Conservation (phyloP, 2,888 invertebrate genomes). For the Andrena flavipes region DNA sequence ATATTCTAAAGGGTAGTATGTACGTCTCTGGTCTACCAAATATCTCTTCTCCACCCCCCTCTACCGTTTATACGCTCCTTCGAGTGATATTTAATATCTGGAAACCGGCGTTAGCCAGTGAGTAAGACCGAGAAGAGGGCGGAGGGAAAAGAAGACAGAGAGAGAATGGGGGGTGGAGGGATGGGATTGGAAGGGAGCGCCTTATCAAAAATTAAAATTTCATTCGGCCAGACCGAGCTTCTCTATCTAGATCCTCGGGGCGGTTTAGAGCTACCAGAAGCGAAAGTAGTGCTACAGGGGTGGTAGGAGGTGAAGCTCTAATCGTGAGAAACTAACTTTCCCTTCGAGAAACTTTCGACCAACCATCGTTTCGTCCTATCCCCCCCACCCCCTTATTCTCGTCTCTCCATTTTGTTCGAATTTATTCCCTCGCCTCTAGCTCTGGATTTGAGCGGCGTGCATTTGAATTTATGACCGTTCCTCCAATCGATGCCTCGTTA, state of each 20-base stretch:
- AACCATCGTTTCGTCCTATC: constrained; percentile 37
- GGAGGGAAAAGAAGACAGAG: constrained; percentile 15
- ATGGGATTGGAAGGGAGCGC: constrained; percentile 55
- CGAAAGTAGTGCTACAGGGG: constrained; percentile 49
- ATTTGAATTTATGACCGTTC: constrained; percentile 59
- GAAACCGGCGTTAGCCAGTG: constrained; percentile 50
- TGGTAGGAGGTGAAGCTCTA: constrained; percentile 60
- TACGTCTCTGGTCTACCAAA: constrained; percentile 27
- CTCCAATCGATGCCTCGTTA: constrained; percentile 53
- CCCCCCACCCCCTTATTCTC: neutral
- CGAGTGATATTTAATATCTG: constrained; percentile 75
- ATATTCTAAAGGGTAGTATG: constrained; percentile 54
- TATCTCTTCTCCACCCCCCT: constrained; percentile 7
- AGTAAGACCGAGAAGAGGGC: constrained; percentile 23
- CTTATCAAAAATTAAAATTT: constrained; percentile 84
- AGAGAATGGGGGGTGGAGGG: constrained; percentile 1
- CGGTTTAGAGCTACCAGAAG: constrained; percentile 54
- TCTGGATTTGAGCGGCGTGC: constrained; percentile 55
- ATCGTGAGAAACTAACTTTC: constrained; percentile 76
- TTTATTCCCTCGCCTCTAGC: constrained; percentile 51
- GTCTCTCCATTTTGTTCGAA: constrained; percentile 48
- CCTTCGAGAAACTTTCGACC: constrained; percentile 61
- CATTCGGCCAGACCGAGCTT: constrained; percentile 76
- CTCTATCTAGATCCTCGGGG: constrained; percentile 70
- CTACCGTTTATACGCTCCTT: constrained; percentile 21